A percentile compares a stretch with the other conserved stretches of the same genome.
Evolutionary conservation across 2,797 vertebrate species (phyloP).

Genomic region (Sternotherus odoratus): DNA sequence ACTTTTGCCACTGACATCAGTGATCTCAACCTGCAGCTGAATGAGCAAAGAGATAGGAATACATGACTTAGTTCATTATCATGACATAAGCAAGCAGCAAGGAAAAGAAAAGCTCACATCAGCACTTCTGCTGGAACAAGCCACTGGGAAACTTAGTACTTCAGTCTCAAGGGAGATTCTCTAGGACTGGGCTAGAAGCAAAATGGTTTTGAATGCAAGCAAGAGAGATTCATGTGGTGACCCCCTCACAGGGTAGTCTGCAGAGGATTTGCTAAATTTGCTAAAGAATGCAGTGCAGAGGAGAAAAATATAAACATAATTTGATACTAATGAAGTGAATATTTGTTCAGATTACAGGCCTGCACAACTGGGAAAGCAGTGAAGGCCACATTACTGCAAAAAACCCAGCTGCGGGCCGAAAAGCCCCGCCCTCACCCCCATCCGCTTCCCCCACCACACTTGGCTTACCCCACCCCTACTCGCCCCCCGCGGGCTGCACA

Average conservation of each 20-base stretch:
- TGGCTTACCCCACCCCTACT: no score
- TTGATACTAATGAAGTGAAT: neutral
- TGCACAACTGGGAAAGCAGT: no score
- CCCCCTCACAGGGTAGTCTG: neutral
- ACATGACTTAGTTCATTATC: neutral
- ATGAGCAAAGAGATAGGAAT: neutral
- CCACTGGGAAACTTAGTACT: neutral
- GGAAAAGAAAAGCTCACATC: neutral
- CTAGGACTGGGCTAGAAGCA: neutral
- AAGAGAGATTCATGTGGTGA: neutral
- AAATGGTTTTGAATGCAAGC: neutral
- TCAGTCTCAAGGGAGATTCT: constrained; percentile 3
- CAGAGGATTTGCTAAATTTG: constrained; percentile 51
- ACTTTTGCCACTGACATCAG: constrained; percentile 84
- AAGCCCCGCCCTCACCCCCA: no score
- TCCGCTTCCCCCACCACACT: no score
- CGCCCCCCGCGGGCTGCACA: no score
- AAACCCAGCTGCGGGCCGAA: no score
- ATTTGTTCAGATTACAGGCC: no score
- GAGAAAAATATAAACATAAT: neutral
- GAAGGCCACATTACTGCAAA: no score
- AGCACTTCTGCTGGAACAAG: constrained; percentile 9
- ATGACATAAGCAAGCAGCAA: neutral
- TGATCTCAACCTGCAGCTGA: constrained; percentile 88
- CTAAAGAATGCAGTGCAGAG: neutral